These are phyloP conservation scores for Procavia capensis DNA, from an alignment of 2,113 vertebrate genomes.

Conservation along the genomic window DNA sequence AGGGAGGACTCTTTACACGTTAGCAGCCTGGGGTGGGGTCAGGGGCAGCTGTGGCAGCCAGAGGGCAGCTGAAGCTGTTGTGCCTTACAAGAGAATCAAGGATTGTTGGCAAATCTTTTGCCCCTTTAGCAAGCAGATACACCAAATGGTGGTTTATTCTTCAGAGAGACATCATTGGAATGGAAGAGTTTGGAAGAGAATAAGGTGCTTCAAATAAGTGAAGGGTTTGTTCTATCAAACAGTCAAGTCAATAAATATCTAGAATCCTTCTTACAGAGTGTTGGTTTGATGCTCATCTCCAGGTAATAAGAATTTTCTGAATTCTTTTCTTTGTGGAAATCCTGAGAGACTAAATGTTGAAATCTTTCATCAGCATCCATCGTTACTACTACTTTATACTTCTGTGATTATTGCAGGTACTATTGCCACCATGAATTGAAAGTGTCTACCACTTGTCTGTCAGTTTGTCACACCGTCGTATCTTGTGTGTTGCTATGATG, in stretches of 20 bases:
- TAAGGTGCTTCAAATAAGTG: background rate
- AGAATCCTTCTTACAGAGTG: background rate
- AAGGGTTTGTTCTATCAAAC: background rate
- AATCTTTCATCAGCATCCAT: background rate
- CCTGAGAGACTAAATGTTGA: background rate
- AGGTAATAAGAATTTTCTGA: background rate
- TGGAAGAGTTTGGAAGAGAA: slow-evolving; percentile 4
- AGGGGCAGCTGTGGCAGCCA: background rate
- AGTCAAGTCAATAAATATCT: background rate
- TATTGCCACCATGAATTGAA: background rate
- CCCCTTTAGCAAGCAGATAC: background rate
- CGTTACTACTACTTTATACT: background rate
- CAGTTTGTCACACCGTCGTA: background rate
- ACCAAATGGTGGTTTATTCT: background rate
- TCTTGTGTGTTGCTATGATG: background rate
- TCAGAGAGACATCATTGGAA: background rate
- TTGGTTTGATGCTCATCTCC: background rate
- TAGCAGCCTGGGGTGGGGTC: background rate
- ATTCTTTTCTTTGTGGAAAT: background rate
- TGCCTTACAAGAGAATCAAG: background rate
- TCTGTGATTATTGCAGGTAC: background rate
- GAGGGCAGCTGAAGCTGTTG: background rate
- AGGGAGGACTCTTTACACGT: slow-evolving; percentile 24
- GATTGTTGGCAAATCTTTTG: background rate
- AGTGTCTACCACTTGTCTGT: background rate